Evolutionary conservation across 2,888 invertebrate genomes (phyloP).

Genomic region (Drosophila diplacantha): DNA sequence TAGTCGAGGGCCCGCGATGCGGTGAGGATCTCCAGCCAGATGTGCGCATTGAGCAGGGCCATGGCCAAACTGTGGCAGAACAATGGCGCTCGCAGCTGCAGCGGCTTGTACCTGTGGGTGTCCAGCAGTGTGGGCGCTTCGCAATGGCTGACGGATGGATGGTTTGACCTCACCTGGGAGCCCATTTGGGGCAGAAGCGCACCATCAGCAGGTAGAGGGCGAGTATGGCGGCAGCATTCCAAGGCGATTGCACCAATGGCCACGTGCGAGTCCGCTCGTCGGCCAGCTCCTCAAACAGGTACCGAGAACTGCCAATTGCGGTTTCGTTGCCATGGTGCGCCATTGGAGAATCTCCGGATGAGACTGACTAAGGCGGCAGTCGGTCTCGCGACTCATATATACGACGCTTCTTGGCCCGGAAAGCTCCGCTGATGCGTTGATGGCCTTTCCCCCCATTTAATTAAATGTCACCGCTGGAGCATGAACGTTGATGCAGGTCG

Average conservation of each 20-base stretch:
- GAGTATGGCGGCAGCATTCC: constrained; percentile 85
- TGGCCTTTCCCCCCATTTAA: constrained; percentile 16
- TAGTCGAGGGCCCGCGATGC: constrained; percentile 87
- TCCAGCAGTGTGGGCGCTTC: constrained; percentile 1
- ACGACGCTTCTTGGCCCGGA: constrained; percentile 20
- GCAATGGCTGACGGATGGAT: constrained; percentile 1
- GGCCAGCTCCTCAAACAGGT: constrained; percentile 50
- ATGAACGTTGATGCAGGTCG: constrained; percentile 17
- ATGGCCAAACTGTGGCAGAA: constrained; percentile 91
- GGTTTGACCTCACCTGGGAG: constrained; percentile 80
- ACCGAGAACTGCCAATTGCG: constrained; percentile 40
- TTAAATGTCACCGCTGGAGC: constrained; percentile 33
- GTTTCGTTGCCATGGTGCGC: constrained; percentile 27
- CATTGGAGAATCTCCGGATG: constrained; percentile 24
- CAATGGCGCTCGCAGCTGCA: constrained; percentile 85
- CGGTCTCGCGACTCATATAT: constrained; percentile 17
- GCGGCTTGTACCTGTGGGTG: constrained; percentile 81
- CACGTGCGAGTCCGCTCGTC: constrained; percentile 90
- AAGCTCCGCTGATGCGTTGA: constrained; percentile 37
- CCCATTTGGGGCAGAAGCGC: constrained; percentile 87
- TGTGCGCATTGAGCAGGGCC: constrained; percentile 89
- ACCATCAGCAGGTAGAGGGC: constrained; percentile 86
- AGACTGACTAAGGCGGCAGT: constrained; percentile 10
- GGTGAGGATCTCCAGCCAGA: constrained; percentile 86
- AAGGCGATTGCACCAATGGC: constrained; percentile 89